phyloP scores from a whole-genome alignment of 2,888 invertebrate species.

The Pristionchus japonicus region DNA sequence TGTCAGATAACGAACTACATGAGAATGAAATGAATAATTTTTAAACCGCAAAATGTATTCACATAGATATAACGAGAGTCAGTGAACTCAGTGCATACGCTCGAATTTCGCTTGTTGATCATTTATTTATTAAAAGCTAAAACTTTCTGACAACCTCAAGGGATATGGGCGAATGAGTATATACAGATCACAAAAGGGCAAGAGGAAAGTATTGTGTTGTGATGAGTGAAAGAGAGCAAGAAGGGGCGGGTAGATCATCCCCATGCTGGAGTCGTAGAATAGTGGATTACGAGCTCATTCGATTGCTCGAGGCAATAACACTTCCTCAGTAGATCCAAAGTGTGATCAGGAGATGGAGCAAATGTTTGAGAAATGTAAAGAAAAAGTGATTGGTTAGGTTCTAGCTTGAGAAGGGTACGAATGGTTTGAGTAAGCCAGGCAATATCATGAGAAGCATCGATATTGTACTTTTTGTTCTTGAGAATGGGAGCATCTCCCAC shows the following conservation, averaged over 20 bases:
- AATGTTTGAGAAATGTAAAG: conserved; percentile 55
- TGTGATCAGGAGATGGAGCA: conserved; percentile 63
- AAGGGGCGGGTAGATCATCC: conserved; percentile 51
- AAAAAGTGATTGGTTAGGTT: conserved; percentile 22
- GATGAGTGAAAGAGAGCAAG: conserved; percentile 13
- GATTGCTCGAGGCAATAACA: conserved; percentile 30
- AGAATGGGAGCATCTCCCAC: conserved; percentile 64
- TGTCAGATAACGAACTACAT: too few relatives aligned
- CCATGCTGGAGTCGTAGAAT: conserved; percentile 62
- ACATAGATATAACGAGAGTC: not conserved
- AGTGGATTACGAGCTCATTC: conserved; percentile 56
- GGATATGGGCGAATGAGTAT: conserved; percentile 10
- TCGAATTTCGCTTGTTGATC: not conserved
- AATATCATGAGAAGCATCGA: conserved; percentile 40
- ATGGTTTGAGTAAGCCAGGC: conserved; percentile 29
- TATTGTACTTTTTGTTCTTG: conserved; percentile 53
- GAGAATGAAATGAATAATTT: not conserved
- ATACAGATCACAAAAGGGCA: conserved; percentile 8
- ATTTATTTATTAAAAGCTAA: not conserved
- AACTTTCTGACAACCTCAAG: not conserved
- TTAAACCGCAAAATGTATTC: not conserved
- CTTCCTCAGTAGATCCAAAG: conserved; percentile 53
- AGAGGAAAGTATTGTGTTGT: conserved; percentile 21
- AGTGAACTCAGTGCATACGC: not conserved
- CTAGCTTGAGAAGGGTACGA: conserved; percentile 25